A percentile compares a stretch with the other conserved stretches of the same genome.
phyloP scores from a whole-genome alignment of 2,113 vertebrate genomes.

The Mormoops blainvillei region DNA sequence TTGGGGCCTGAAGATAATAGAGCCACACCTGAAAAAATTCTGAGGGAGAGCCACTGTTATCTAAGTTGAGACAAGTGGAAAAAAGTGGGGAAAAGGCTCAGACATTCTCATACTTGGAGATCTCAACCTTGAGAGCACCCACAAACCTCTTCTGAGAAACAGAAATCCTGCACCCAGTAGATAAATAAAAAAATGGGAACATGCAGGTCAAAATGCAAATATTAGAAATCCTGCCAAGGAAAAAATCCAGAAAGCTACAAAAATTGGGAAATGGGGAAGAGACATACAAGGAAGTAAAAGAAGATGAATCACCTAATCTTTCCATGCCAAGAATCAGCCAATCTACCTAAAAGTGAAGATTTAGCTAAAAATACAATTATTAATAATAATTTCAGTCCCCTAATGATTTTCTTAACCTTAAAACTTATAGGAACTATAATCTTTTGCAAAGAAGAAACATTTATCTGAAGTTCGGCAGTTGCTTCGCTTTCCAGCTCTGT shows the following conservation, averaged over 20 bases:
- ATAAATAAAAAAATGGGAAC: not conserved
- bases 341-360: not conserved
- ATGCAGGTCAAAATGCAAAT: not conserved
- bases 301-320: not conserved
- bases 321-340: not conserved
- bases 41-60: not conserved
- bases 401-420: constrained; percentile 17
- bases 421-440: not conserved
- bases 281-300: not conserved
- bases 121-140: not conserved
- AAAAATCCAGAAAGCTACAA: not conserved
- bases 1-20: not conserved
- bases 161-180: not conserved
- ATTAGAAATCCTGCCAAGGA: not conserved
- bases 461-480: not conserved
- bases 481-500: not conserved
- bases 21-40: not conserved
- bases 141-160: not conserved
- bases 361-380: not conserved
- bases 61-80: not conserved
- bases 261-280: not conserved
- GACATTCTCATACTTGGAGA: not conserved
- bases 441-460: not conserved
- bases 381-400: not conserved
- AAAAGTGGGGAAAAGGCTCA: not conserved